Conservation (phyloP, 2,888 invertebrate species). For the Drosophila parthenogenetica region DNA sequence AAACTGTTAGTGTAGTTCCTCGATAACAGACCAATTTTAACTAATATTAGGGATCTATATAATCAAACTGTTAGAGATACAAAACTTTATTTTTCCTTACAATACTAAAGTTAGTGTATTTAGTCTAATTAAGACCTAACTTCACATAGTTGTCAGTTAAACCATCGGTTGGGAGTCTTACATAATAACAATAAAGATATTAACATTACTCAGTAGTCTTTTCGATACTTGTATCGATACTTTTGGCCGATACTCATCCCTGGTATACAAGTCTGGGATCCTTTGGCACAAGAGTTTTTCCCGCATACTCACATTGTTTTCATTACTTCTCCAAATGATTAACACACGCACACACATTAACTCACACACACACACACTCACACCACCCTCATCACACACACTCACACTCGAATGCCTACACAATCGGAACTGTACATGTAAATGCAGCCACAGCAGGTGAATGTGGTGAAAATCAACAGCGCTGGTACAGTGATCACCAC, state of each 20-base stretch:
- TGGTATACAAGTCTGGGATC: neutral
- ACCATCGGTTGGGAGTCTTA: no score
- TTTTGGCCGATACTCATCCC: neutral
- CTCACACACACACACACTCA: neutral
- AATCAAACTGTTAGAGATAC: no score
- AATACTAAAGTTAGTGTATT: no score
- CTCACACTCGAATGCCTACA: neutral
- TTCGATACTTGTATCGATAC: no score
- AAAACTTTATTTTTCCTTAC: no score
- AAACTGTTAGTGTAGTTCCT: no score
- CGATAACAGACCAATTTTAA: no score
- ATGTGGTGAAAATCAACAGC: slow-evolving; percentile 85
- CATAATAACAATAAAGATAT: no score
- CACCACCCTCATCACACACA: neutral
- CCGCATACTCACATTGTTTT: slow-evolving; percentile 1
- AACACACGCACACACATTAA: slow-evolving; percentile 2
- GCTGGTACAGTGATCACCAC: slow-evolving; percentile 84
- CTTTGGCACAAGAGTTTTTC: neutral
- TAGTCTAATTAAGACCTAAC: no score
- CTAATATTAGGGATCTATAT: no score
- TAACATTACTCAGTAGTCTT: no score
- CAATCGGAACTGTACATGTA: slow-evolving; percentile 11
- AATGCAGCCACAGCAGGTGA: slow-evolving; percentile 81
- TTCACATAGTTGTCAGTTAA: no score
- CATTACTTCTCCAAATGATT: slow-evolving; percentile 2